Base-by-base conservation (phyloP, 2,888 invertebrate genomes). In the Lasioglossum lativentre region DNA sequence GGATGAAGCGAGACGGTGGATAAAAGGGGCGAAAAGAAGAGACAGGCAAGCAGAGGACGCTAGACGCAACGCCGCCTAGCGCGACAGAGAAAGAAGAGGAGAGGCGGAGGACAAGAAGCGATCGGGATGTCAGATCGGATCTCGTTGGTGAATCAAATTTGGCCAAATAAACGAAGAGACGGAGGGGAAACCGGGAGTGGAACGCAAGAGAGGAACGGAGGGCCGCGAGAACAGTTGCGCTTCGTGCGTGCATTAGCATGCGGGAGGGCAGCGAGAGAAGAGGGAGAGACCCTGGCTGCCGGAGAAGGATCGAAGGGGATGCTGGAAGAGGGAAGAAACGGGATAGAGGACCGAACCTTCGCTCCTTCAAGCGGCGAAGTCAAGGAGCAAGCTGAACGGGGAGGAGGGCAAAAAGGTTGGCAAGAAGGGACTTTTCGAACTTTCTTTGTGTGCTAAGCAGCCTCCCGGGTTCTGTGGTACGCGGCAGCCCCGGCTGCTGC, bases 371-470 rank as follows among this genome's bases (percentile, higher is more conserved):
- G 85, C 82, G 87, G 80, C 88, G 85, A 86, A 84, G 82, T 79
- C 83, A 85, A 71, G 86, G 71, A 86, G 86, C 78, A 47, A 76
- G 81, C 72, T 77, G 79, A 78, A 83, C 70, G 78, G 73, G 84
- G 84, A 12, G n/a, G 78, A 83, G 84, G 88, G 88, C 86, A 92
- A 91, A 92, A 93, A 90, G 87, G 83, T 84, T 88, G 86, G 81
- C 87, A 90, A 90, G 89, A 91, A 91, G 88, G 89, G 90, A 90
- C 89, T 93, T 93, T 93, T 87, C 90, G 90, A 93, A 91, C 89
- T 93, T 93, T 93, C 94, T 94, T 94, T 94, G 94, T 94, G 93
- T 94, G 94, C 93, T 94, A 93, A 93, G 91, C 92, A 93, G 93
- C 90, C 88, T 90, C 89, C 83, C 89, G 86, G 84, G 80, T 82